These are phyloP conservation scores for Tetheella fluctuosa DNA, from an alignment of 2,888 invertebrate genomes.

Conservation along the genomic window DNA sequence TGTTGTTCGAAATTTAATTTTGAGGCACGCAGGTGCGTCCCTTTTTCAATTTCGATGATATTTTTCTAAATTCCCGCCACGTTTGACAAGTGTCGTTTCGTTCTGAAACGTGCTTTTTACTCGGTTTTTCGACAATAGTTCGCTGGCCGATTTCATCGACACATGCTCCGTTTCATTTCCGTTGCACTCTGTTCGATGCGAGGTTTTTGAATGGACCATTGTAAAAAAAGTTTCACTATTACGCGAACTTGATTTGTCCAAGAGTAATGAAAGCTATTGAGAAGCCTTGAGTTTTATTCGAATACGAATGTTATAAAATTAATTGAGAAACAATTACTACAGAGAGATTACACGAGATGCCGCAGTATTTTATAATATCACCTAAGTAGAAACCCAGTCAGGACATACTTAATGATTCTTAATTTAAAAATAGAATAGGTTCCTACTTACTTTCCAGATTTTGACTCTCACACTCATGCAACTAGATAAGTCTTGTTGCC, in stretches of 20 bases:
- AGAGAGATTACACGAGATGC: no score
- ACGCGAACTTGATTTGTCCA: slow-evolving; percentile 79
- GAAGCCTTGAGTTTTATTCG: slow-evolving; percentile 5
- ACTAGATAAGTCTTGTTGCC: no score
- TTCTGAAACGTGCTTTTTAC: slow-evolving; percentile 45
- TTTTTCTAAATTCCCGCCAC: slow-evolving; percentile 62
- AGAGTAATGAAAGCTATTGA: slow-evolving; percentile 44
- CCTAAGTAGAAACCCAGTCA: no score
- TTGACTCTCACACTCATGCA: no score
- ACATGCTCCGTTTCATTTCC: slow-evolving; percentile 76
- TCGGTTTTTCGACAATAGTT: slow-evolving; percentile 57
- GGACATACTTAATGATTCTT: no score
- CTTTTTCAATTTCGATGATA: slow-evolving; percentile 34
- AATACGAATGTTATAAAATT: no score
- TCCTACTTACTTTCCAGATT: no score
- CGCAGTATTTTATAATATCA: no score
- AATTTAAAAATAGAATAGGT: no score
- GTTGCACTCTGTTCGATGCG: slow-evolving; percentile 65
- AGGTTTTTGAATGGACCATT: slow-evolving; percentile 69
- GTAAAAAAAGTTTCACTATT: slow-evolving; percentile 80
- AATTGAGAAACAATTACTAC: no score
- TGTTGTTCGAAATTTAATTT: slow-evolving; percentile 38
- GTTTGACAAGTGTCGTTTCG: slow-evolving; percentile 60
- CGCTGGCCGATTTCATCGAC: slow-evolving; percentile 68
- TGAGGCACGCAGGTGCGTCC: slow-evolving; percentile 39